A percentile compares a stretch with the other conserved stretches of the same genome.
phyloP scores from a whole-genome alignment of 2,113 vertebrate species.

The Takifugu bimaculatus region DNA sequence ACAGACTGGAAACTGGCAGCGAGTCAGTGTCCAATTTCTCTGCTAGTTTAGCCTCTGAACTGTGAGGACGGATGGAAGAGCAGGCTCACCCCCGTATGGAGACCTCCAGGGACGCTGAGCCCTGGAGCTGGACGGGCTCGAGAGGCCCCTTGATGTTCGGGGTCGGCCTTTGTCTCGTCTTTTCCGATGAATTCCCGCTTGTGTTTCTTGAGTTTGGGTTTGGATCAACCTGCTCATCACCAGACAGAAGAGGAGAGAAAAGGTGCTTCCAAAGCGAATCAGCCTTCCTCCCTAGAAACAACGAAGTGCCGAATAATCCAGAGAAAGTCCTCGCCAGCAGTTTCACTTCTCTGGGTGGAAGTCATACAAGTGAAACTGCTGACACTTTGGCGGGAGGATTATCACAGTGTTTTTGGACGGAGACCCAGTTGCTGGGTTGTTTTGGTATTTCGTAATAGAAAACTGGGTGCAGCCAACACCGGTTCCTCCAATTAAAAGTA shows the following conservation, averaged over 20 bases:
- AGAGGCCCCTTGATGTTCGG: slow-evolving; percentile 41
- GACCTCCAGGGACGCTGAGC: slow-evolving; percentile 48
- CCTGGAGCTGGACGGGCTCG: slow-evolving; percentile 33
- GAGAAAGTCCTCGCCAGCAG: background rate
- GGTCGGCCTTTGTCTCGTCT: slow-evolving; percentile 20
- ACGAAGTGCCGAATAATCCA: background rate
- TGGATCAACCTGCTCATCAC: too few relatives aligned
- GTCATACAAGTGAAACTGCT: slow-evolving; percentile 1
- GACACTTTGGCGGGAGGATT: slow-evolving; percentile 6
- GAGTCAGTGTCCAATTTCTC: slow-evolving; percentile 61
- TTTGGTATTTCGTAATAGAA: too few relatives aligned
- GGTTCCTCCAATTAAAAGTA: too few relatives aligned
- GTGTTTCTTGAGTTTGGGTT: too few relatives aligned
- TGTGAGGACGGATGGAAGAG: slow-evolving; percentile 58
- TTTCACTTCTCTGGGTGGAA: slow-evolving; percentile 1
- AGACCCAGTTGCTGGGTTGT: background rate
- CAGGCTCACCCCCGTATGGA: slow-evolving; percentile 46
- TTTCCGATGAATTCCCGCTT: too few relatives aligned
- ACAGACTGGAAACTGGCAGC: slow-evolving; percentile 37
- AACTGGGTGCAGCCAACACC: too few relatives aligned
- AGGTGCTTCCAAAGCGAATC: background rate
- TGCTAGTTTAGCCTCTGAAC: slow-evolving; percentile 66
- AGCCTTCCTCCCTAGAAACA: background rate
- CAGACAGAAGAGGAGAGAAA: background rate
- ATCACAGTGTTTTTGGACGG: slow-evolving; percentile 5